phyloP scores from a whole-genome alignment of 2,888 invertebrate genomes.

The Epinotia bilunana region DNA sequence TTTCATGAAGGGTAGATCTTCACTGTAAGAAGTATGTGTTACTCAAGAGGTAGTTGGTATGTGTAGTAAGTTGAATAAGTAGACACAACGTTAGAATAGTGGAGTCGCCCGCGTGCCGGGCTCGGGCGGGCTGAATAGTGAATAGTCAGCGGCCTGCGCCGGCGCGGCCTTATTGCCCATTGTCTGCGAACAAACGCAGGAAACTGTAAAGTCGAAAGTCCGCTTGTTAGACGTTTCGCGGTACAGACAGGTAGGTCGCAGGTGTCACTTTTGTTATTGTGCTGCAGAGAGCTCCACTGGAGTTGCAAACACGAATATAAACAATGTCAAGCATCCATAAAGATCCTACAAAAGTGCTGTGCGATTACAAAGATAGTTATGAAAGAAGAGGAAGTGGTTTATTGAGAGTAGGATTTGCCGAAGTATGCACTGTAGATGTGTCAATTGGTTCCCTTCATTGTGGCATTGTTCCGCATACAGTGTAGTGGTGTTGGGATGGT shows the following conservation, averaged over 20 bases:
- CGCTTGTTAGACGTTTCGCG: conserved; percentile 74
- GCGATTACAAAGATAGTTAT: conserved; percentile 61
- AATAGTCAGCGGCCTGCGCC: conserved; percentile 69
- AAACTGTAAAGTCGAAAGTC: conserved; percentile 82
- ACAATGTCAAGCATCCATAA: conserved; percentile 65
- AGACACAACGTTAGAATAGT: conserved; percentile 64
- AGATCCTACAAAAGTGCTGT: conserved; percentile 52
- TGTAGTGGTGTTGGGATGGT: conserved; percentile 64
- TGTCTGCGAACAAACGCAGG: conserved; percentile 82
- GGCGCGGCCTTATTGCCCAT: conserved; percentile 75
- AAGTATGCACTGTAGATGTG: conserved; percentile 57
- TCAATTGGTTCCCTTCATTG: conserved; percentile 61
- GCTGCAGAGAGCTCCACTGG: conserved; percentile 53
- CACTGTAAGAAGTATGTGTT: conserved; percentile 45
- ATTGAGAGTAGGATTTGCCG: conserved; percentile 63
- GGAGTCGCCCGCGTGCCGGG: conserved; percentile 54
- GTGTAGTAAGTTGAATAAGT: conserved; percentile 59
- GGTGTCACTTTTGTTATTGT: conserved; percentile 68
- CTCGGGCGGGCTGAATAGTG: conserved; percentile 69
- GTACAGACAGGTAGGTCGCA: conserved; percentile 78
- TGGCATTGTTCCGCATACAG: conserved; percentile 37
- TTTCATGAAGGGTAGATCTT: conserved; percentile 16
- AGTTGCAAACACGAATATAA: conserved; percentile 69
- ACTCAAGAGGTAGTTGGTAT: conserved; percentile 46
- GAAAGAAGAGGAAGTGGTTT: conserved; percentile 80